Percentiles rank a stretch among this genome's conserved stretches.
These are phyloP conservation scores for Chloroclystis v-ata DNA, from an alignment of 2,888 invertebrate species.

Conservation along the genomic window DNA sequence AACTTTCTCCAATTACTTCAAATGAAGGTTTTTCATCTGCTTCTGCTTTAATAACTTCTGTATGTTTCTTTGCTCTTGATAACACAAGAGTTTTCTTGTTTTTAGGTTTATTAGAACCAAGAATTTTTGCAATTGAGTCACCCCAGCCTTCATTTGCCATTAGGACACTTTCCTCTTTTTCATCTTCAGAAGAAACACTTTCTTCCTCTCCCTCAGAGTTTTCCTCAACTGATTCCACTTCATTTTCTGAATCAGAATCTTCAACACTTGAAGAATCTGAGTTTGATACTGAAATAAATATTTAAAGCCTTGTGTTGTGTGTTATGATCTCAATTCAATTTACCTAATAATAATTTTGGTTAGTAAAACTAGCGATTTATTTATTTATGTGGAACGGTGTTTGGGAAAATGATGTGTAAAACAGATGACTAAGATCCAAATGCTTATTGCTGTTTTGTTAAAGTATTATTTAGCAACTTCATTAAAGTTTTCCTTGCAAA, in stretches of 20 bases:
- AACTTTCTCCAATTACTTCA: constrained; percentile 81
- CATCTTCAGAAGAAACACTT: constrained; percentile 32
- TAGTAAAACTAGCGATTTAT: too few relatives aligned
- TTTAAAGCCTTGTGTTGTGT: too few relatives aligned
- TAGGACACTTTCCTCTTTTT: constrained; percentile 31
- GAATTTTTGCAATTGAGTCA: constrained; percentile 87
- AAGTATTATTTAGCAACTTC: too few relatives aligned
- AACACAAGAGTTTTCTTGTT: constrained; percentile 85
- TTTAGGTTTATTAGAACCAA: constrained; percentile 85
- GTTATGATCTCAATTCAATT: too few relatives aligned
- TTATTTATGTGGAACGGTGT: too few relatives aligned
- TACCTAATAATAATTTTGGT: too few relatives aligned
- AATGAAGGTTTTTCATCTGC: constrained; percentile 76
- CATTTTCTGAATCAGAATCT: constrained; percentile 48
- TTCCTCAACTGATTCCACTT: constrained; percentile 35
- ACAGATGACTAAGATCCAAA: not conserved
- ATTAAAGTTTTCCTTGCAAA: too few relatives aligned
- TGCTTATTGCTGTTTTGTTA: not conserved
- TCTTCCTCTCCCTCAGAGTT: constrained; percentile 37
- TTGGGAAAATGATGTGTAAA: too few relatives aligned
- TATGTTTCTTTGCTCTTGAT: constrained; percentile 87
- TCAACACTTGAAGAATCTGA: constrained; percentile 50
- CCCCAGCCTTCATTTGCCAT: constrained; percentile 86
- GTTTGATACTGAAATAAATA: constrained; percentile 35
- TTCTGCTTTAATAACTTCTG: constrained; percentile 67